phyloP scores from a whole-genome alignment of 37 sponge, comb jelly and placozoan genomes.

The Axinella damicornis region DNA sequence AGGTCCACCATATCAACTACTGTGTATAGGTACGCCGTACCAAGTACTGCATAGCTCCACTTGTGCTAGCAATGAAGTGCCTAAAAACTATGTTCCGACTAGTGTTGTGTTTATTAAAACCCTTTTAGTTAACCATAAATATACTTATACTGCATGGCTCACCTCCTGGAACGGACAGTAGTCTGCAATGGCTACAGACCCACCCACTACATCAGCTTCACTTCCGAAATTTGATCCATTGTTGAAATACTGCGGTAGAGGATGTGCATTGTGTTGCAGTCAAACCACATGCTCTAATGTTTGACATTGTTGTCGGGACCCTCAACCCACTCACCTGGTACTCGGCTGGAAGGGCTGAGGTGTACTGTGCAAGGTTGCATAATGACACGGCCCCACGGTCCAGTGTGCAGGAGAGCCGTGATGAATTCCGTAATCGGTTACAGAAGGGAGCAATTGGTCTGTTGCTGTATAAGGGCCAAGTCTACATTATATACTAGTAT shows the following conservation, averaged over 20 bases:
- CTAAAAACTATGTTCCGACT: too few species aligned
- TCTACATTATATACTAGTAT: too few species aligned
- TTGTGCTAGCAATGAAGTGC: too few species aligned
- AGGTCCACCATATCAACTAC: too few species aligned
- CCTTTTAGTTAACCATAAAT: too few species aligned
- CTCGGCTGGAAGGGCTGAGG: background rate
- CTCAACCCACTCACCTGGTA: constrained; percentile 23
- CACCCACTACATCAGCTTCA: constrained; percentile 12
- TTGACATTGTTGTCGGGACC: too few species aligned
- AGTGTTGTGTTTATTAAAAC: too few species aligned
- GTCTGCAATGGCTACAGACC: constrained; percentile 60
- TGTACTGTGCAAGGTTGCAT: constrained; percentile 35
- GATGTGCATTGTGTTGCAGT: too few species aligned
- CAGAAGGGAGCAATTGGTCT: constrained; percentile 49
- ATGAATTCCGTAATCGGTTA: background rate
- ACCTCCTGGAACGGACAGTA: constrained; percentile 73
- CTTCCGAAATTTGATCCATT: constrained; percentile 6
- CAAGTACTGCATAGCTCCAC: too few species aligned
- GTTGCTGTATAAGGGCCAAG: background rate
- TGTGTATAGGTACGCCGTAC: too few species aligned
- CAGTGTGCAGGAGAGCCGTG: constrained; percentile 40
- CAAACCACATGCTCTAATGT: too few species aligned
- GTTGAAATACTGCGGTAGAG: constrained; percentile 57
- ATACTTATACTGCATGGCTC: too few species aligned
- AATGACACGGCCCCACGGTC: constrained; percentile 42